Percentiles rank a stretch among this genome's conserved stretches.
Evolutionary conservation across 2,888 invertebrate species (phyloP).

Genomic region (Cephonodes hylas): DNA sequence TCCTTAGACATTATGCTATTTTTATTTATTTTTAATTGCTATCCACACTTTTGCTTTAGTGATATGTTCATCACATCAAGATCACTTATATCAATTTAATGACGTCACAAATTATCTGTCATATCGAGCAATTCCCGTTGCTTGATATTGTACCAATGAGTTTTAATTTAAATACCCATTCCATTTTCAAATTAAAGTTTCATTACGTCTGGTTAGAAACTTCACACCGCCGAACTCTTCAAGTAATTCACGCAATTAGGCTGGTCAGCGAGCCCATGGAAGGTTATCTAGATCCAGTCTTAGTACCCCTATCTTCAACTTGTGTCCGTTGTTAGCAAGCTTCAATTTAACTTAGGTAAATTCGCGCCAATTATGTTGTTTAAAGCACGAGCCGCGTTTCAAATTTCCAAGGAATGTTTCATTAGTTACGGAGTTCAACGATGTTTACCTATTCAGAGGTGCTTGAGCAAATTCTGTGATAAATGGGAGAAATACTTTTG

Average conservation of each 20-base stretch:
- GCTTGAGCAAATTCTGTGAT: not conserved
- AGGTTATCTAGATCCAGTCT: not conserved
- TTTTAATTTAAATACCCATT: not conserved
- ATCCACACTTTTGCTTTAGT: too few species aligned
- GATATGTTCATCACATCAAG: too few species aligned
- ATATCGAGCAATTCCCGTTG: too few species aligned
- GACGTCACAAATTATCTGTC: too few species aligned
- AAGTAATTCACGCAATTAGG: not conserved
- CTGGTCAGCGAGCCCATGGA: not conserved
- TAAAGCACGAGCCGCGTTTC: conserved; percentile 15
- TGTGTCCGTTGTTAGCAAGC: conserved; percentile 9
- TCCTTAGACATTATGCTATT: too few species aligned
- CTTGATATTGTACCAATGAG: too few species aligned
- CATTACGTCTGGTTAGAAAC: not conserved
- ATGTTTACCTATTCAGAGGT: conserved; percentile 24
- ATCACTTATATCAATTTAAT: too few species aligned
- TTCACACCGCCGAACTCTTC: not conserved
- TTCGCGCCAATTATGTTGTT: conserved; percentile 35
- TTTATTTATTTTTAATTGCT: too few species aligned
- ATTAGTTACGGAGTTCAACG: conserved; percentile 13
- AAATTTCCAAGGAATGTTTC: not conserved
- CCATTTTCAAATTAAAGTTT: not conserved
- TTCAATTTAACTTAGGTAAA: conserved; percentile 33
- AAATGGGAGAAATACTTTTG: not conserved
- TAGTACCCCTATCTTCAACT: not conserved